A percentile compares a stretch with the other conserved stretches of the same genome.
phyloP scores from a whole-genome alignment of 2,113 vertebrate genomes.

The Potamarius usumacintae region DNA sequence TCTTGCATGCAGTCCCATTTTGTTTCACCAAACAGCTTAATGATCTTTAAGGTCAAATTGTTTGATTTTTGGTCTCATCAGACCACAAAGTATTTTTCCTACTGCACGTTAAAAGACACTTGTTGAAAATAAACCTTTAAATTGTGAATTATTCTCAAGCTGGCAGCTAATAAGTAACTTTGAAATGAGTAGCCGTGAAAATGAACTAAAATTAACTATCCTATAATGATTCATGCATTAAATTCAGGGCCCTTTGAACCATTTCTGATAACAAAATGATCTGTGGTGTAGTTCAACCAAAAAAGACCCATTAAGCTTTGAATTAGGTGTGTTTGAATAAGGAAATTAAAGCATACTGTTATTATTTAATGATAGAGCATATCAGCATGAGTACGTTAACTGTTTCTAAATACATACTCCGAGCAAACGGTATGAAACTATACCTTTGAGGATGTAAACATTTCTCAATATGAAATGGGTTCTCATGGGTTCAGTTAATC shows the following conservation, averaged over 20 bases:
- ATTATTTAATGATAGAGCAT: not conserved
- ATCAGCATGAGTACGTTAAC: not conserved
- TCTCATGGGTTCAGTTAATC: not conserved
- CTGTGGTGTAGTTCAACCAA: not conserved
- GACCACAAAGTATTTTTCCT: too few species aligned
- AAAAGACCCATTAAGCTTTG: not conserved
- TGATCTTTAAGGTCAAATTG: not conserved
- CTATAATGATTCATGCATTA: not conserved
- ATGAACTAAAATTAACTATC: too few species aligned
- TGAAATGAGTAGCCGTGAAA: not conserved
- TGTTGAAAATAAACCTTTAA: too few species aligned
- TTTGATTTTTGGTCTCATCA: not conserved
- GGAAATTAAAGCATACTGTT: not conserved
- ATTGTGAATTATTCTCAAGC: not conserved
- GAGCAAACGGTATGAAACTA: not conserved
- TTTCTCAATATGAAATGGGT: not conserved
- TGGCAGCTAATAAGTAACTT: not conserved
- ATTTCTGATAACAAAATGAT: not conserved
- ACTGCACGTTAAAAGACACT: not conserved
- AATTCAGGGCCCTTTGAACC: not conserved
- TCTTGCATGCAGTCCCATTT: too few species aligned
- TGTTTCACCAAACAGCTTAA: too few species aligned
- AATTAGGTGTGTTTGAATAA: not conserved
- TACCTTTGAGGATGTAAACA: not conserved
- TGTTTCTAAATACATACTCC: not conserved